phyloP scores from a whole-genome alignment of 2,797 vertebrate genomes.

The Arctocebus calabarensis region DNA sequence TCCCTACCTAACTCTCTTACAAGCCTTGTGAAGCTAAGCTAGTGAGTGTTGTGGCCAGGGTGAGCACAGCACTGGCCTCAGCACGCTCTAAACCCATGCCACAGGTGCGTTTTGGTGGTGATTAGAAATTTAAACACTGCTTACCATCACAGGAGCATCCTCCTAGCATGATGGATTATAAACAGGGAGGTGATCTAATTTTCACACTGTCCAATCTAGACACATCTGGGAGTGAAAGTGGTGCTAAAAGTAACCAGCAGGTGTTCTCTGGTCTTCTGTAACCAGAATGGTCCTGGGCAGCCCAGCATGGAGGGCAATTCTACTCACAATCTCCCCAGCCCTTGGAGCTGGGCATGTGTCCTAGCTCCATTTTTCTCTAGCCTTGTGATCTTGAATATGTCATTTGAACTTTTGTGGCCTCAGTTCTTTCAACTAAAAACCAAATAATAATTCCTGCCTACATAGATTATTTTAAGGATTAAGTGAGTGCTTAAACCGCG shows the following conservation, averaged over 20 bases:
- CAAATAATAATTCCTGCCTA: background rate
- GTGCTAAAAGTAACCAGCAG: background rate
- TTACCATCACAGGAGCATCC: too few species aligned
- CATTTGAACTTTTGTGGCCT: background rate
- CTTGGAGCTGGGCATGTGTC: background rate
- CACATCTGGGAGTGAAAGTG: background rate
- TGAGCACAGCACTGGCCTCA: accelerated
- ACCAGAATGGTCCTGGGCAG: background rate
- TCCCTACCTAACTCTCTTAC: background rate
- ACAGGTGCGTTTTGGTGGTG: accelerated
- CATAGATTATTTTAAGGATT: background rate
- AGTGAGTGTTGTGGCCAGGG: background rate
- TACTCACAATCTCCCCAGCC: background rate
- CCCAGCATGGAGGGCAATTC: background rate
- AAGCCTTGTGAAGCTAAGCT: background rate
- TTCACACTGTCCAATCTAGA: background rate
- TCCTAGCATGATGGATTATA: background rate
- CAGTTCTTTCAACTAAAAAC: background rate
- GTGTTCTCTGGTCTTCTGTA: accelerated
- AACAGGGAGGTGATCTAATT: background rate
- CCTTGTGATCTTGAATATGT: background rate
- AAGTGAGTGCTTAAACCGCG: background rate
- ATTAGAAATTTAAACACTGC: too few species aligned
- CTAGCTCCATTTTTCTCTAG: background rate
- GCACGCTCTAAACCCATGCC: too few species aligned